Evolutionary conservation across 2,888 invertebrate species (phyloP).

Genomic region (Globia sparganii): DNA sequence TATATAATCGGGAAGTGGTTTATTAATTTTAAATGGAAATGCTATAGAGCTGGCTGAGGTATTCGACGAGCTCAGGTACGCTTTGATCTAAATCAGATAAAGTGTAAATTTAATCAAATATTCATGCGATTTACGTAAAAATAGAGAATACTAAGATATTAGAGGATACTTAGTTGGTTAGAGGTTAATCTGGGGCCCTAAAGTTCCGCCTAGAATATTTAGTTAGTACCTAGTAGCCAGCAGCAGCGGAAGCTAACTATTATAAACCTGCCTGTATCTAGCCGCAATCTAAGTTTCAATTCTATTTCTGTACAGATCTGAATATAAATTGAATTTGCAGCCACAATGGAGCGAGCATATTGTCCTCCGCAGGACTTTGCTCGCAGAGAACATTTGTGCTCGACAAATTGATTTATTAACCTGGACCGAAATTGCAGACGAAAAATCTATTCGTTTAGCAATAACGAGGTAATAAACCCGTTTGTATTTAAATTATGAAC

Average conservation of each 20-base stretch:
- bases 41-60: not conserved
- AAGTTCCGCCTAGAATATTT: conserved; percentile 47
- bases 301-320: conserved; percentile 81
- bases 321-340: conserved; percentile 85
- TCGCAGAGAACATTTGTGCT: conserved; percentile 73
- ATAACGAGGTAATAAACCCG: conserved; percentile 60
- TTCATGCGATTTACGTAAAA: conserved; percentile 7
- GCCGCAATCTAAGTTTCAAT: conserved; percentile 83
- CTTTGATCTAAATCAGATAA: conserved; percentile 16
- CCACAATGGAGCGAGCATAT: conserved; percentile 78
- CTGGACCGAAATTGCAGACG: conserved; percentile 68
- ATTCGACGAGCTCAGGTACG: not conserved
- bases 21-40: conserved; percentile 28
- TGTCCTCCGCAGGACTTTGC: conserved; percentile 76
- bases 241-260: conserved; percentile 63
- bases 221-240: conserved; percentile 54
- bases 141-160: no score
- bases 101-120: conserved; percentile 15
- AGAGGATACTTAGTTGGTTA: conserved; percentile 15
- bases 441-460: conserved; percentile 70
- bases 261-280: conserved; percentile 75
- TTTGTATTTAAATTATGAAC: conserved; percentile 57
- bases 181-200: conserved; percentile 9
- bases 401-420: conserved; percentile 82
- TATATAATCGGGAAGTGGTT: conserved; percentile 21